Evolutionary conservation across 2,797 vertebrate genomes (phyloP), one percentile per base, ranked within the genome.

Genomic region (Emys orbicularis): DNA sequence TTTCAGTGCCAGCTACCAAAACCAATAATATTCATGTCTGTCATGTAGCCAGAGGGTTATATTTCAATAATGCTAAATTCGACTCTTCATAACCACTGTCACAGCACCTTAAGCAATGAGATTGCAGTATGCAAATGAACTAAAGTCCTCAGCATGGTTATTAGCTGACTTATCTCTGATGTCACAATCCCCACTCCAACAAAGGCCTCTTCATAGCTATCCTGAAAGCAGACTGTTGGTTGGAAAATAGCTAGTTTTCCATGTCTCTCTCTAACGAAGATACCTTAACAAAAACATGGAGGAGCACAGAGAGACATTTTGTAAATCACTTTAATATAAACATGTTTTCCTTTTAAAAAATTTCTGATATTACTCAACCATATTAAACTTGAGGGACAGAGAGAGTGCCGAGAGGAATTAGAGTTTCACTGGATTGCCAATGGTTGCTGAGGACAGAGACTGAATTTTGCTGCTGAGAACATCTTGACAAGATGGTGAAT

Each of bases 401-500:
- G 77, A 41, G 27, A 61, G 13, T 49, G 27, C 81, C 80, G 29
- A 76, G 23, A 79, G 31, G 16, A 83, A 80, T 68, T 79, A 29
- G 68, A 59, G 8, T 34, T 80, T 87, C 53, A 72, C 49, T 81
- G 80, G 41, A 82, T 18, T 16, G 44, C 34, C 74, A 47, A 25
- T 87, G 53, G 18, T 94, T 94, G 27, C 59, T 87, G 79, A 82
- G 82, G 72, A 90, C 34, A 47, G 4, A 21, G 29, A 1, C 56
- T 56, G 19, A 65, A 29, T 81, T 87, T 72, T 95, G 56, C 47
- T 92, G 44, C 74, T 94, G 80, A 81, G 7, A 74, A 80, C 10
- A 81, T 92, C 77, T 49, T 96, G 95, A 87, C 94, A 95, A 83
- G 59, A 95, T 96, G 93, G 57, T 84, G 31, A 96, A 87, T 95